Conservation (phyloP, 2,888 invertebrate genomes). For the Lypha dubia region DNA sequence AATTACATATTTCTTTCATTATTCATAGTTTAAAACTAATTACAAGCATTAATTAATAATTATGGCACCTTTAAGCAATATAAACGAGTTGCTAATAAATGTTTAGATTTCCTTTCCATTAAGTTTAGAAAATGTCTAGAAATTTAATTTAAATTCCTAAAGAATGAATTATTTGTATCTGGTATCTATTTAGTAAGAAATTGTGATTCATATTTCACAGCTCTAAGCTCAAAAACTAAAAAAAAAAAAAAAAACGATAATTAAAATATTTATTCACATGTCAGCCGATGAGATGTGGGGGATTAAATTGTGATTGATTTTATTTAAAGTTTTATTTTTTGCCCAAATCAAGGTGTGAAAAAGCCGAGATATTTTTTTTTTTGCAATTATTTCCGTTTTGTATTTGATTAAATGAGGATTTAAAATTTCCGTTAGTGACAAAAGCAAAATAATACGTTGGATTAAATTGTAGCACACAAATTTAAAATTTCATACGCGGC, state of each 20-base stretch:
- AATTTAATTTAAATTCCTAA: background rate
- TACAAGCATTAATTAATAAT: background rate
- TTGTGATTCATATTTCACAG: conserved; percentile 31
- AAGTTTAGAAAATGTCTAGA: background rate
- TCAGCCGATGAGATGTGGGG: conserved; percentile 41
- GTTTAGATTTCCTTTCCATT: background rate
- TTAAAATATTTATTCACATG: conserved; percentile 16
- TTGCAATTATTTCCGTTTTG: conserved; percentile 55
- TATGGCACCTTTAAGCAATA: conserved; percentile 17
- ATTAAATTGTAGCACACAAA: background rate
- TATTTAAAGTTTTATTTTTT: background rate
- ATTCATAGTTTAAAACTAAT: background rate
- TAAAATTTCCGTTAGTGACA: conserved; percentile 44
- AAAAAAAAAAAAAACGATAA: too few species aligned
- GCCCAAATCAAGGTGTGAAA: conserved; percentile 52
- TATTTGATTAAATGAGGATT: conserved; percentile 31
- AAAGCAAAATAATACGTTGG: background rate
- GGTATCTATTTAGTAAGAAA: background rate
- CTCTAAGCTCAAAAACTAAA: conserved; percentile 19
- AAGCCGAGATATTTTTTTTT: conserved; percentile 36
- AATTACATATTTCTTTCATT: conserved; percentile 1
- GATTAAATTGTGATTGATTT: conserved; percentile 62
- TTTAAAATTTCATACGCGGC: background rate
- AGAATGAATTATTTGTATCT: background rate
- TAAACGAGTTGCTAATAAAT: background rate